Conservation (phyloP, 1,140 invertebrate genomes). For the Harpegnathos saltator region DNA sequence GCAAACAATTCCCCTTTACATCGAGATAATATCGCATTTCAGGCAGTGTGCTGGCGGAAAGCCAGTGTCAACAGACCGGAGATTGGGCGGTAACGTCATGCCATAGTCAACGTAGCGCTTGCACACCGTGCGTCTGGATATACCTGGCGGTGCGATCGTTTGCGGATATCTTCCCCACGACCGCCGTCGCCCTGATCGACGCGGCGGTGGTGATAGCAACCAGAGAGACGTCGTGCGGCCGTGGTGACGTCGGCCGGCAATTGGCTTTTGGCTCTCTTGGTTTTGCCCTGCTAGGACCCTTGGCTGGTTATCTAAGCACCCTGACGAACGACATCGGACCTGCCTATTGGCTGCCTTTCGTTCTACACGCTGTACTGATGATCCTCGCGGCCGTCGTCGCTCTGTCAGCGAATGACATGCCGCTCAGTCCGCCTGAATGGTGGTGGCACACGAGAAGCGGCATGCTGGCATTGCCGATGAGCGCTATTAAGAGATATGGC, state of each 20-base stretch:
- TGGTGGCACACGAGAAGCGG: slow-evolving; percentile 94
- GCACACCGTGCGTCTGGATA: slow-evolving; percentile 88
- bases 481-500: slow-evolving; percentile 90
- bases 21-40: slow-evolving; percentile 59
- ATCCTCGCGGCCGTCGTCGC: slow-evolving; percentile 89
- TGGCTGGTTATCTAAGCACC: slow-evolving; percentile 86
- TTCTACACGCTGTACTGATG: slow-evolving; percentile 88
- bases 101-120: slow-evolving; percentile 85
- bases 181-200: slow-evolving; percentile 90
- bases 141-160: slow-evolving; percentile 90
- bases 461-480: slow-evolving; percentile 90
- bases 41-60: slow-evolving; percentile 88
- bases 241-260: slow-evolving; percentile 93
- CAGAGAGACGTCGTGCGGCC: slow-evolving; percentile 91
- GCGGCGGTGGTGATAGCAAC: slow-evolving; percentile 93
- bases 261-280: slow-evolving; percentile 91
- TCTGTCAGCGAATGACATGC: slow-evolving; percentile 89
- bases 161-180: slow-evolving; percentile 92
- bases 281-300: slow-evolving; percentile 89
- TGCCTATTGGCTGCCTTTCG: slow-evolving; percentile 86
- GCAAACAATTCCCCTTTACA: slow-evolving; percentile 4
- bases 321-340: slow-evolving; percentile 72
- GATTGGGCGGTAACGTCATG: slow-evolving; percentile 81
- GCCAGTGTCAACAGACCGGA: slow-evolving; percentile 86
- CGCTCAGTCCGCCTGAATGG: slow-evolving; percentile 92